Evolutionary conservation across 2,797 vertebrate genomes (phyloP), one percentile per base, ranked within the genome.

Genomic region (Antrozous pallidus): DNA sequence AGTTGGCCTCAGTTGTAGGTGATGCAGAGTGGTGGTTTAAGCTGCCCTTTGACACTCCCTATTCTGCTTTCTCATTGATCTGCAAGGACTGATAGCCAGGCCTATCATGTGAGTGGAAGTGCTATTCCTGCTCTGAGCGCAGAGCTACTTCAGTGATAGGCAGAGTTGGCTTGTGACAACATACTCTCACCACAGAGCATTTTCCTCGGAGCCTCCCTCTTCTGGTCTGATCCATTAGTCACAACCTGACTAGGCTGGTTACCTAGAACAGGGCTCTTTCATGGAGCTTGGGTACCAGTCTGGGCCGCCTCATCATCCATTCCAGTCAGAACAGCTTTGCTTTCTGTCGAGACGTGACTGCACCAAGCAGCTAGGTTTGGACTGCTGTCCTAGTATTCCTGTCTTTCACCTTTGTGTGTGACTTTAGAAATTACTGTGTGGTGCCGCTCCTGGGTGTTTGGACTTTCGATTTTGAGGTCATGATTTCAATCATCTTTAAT

Each of bases 141-240:
- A 54, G 51, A 54, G 51, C 20, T 54, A 54, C 51, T 24, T 54
- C 51, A 24, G 51, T 24, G 51, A 54, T 24, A 9, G 22, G 51
- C 51, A 54, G 51, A 54, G 51, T 54, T 54, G 51, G 51, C 51
- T 8, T 24, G 3, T 22, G 22, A 10, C 51, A 54, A 10, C 51
- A 54, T 54, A 9, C 49, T 67, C 20, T 88, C 11, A 54, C 24
- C 2, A 17, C 0, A 0, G 7, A 69, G 58, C 45, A 1, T 28
- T 92, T 75, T 61, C 51, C 36, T 54, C 16, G 54, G 26, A 80
- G 22, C 40, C 42, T 73, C 56, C 14, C 18, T 33, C 8, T 9
- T 49, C 28, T 40, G 45, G 16, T 69, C 58, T 86, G 67, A 89
- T 56, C 38, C n/a, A 75, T 65, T 70, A 94, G 51, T 69, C 70